phyloP scores from a whole-genome alignment of 2,113 vertebrate species.

The Equus przewalskii region DNA sequence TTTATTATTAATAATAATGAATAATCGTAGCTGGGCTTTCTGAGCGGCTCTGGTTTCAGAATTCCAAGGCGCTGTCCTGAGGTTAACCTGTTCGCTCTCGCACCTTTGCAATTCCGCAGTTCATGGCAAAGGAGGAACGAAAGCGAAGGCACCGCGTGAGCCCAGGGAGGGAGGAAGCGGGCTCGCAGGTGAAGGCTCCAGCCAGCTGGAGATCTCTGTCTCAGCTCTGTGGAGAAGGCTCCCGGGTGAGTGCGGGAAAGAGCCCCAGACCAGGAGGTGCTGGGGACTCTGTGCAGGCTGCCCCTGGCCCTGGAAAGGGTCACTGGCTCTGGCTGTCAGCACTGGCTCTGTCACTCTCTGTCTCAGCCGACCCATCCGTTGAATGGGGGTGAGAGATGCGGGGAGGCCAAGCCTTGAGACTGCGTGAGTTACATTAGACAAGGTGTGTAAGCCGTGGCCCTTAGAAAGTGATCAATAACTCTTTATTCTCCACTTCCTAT shows the following conservation, averaged over 20 bases:
- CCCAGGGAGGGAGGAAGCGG: rapidly evolving
- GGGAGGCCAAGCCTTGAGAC: neutral
- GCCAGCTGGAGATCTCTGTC: rapidly evolving
- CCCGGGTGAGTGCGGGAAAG: neutral
- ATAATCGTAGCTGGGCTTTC: neutral
- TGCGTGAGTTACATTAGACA: rapidly evolving
- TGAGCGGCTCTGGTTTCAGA: neutral
- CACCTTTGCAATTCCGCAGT: neutral
- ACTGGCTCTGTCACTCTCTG: too few relatives aligned
- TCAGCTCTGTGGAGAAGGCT: rapidly evolving
- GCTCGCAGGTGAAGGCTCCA: rapidly evolving
- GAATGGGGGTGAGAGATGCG: neutral
- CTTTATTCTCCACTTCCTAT: neutral
- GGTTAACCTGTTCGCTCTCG: neutral
- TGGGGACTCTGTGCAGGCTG: neutral
- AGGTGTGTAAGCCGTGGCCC: rapidly evolving
- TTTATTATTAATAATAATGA: constrained; percentile 50
- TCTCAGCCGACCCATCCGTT: neutral
- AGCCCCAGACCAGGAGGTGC: rapidly evolving
- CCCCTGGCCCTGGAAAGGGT: rapidly evolving
- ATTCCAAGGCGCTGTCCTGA: neutral
- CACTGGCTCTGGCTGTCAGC: neutral
- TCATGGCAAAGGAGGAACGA: neutral
- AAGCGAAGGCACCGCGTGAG: rapidly evolving
- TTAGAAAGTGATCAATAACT: neutral